Conservation (phyloP, 92 coral and sea anemone species). For the Bergia sp. region DNA sequence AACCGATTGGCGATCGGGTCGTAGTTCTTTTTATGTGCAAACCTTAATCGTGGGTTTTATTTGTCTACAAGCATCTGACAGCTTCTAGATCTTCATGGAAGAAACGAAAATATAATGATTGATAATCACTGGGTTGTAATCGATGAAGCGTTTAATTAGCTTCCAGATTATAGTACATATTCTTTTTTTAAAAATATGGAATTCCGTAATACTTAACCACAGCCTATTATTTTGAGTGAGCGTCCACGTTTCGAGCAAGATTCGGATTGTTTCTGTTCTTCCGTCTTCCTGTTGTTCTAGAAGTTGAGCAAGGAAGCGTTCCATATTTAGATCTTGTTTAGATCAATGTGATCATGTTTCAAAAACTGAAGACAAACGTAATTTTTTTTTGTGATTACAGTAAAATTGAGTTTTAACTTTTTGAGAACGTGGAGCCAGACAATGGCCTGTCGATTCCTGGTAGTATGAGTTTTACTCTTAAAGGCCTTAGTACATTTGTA, state of each 20-base stretch:
- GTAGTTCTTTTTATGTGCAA: background rate
- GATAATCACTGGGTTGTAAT: background rate
- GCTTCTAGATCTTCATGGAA: background rate
- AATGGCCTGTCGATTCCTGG: no score
- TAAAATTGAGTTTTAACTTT: no score
- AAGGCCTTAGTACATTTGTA: no score
- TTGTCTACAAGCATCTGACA: conserved; percentile 5
- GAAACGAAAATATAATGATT: background rate
- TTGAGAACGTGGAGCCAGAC: no score
- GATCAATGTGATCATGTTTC: no score
- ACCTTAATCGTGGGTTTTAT: background rate
- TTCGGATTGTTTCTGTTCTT: background rate
- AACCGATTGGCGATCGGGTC: background rate
- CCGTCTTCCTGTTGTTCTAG: background rate
- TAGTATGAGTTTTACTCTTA: no score
- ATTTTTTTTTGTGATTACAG: no score
- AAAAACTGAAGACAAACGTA: no score
- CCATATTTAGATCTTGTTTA: no score
- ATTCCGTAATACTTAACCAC: background rate
- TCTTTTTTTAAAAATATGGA: no score
- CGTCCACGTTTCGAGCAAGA: background rate
- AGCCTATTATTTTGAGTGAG: background rate
- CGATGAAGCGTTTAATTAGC: background rate
- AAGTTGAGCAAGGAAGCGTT: background rate
- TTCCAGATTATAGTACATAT: background rate